Evolutionary conservation across 2,888 invertebrate species (phyloP).

Genomic region (Galeruca laticollis): DNA sequence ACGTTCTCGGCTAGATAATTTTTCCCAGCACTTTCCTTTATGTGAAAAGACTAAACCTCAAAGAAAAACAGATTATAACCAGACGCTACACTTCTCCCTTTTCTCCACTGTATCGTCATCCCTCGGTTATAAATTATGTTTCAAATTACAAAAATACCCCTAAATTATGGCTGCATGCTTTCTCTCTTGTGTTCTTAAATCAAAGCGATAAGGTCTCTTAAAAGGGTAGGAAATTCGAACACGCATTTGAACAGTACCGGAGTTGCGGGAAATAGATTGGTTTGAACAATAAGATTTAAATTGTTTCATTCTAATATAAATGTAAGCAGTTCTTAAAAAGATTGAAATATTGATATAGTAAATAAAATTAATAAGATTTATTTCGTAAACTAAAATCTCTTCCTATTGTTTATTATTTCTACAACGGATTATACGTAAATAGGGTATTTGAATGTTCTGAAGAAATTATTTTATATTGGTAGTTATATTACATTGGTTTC

Average conservation of each 20-base stretch:
- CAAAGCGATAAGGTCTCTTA: slow-evolving; percentile 17
- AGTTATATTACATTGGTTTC: too few species aligned
- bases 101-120: slow-evolving; percentile 25
- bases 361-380: too few species aligned
- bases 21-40: slow-evolving; percentile 27
- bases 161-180: slow-evolving; percentile 29
- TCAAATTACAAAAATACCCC: slow-evolving; percentile 36
- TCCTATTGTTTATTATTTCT: too few species aligned
- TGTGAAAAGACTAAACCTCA: slow-evolving; percentile 36
- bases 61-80: slow-evolving; percentile 36
- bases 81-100: slow-evolving; percentile 27
- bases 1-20: slow-evolving; percentile 23
- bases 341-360: too few species aligned
- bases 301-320: too few species aligned
- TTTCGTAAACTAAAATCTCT: too few species aligned
- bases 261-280: too few species aligned
- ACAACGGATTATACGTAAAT: too few species aligned
- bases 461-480: too few species aligned
- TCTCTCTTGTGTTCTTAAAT: slow-evolving; percentile 20
- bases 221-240: background rate
- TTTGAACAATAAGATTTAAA: too few species aligned
- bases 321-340: too few species aligned
- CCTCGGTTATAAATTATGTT: slow-evolving; percentile 34
- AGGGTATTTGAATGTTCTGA: too few species aligned
- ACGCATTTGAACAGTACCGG: slow-evolving; percentile 4